Conservation (phyloP, 1,140 invertebrate genomes). For the Drosophila malerkotliana region DNA sequence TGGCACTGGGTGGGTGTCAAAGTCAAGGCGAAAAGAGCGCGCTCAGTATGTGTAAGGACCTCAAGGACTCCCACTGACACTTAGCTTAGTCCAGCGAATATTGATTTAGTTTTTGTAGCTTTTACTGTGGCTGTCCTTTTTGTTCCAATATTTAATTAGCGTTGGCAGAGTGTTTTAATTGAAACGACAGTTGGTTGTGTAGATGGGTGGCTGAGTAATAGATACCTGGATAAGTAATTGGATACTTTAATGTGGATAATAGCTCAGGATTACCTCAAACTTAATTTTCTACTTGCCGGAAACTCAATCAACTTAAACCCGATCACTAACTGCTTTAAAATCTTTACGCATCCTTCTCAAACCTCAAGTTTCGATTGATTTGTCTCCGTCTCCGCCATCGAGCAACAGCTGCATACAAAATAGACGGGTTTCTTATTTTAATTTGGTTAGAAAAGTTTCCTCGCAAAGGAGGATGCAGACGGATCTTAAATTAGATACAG, state of each 20-base stretch:
- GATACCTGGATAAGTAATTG: slow-evolving; percentile 6
- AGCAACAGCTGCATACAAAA: slow-evolving; percentile 58
- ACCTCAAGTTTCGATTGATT: slow-evolving; percentile 36
- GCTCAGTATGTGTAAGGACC: slow-evolving; percentile 39
- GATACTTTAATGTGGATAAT: neutral
- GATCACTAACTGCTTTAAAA: slow-evolving; percentile 21
- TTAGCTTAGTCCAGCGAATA: slow-evolving; percentile 52
- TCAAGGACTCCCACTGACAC: slow-evolving; percentile 64
- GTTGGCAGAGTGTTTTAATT: slow-evolving; percentile 52
- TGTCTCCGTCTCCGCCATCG: slow-evolving; percentile 21
- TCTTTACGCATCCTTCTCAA: slow-evolving; percentile 16
- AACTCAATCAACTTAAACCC: slow-evolving; percentile 24
- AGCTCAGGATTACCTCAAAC: no score
- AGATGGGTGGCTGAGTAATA: neutral
- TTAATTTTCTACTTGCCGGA: neutral
- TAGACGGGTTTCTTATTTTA: slow-evolving; percentile 65
- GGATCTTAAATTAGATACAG: slow-evolving; percentile 64
- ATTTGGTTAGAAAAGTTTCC: slow-evolving; percentile 63
- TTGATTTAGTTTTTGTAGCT: slow-evolving; percentile 64
- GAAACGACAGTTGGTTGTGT: slow-evolving; percentile 40
- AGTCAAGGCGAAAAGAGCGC: slow-evolving; percentile 71
- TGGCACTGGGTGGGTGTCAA: slow-evolving; percentile 62
- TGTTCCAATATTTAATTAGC: slow-evolving; percentile 68
- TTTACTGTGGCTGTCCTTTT: neutral
- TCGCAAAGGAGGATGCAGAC: slow-evolving; percentile 45